These are phyloP conservation scores for Eciton burchellii DNA, from an alignment of 1,140 invertebrate species.

Conservation along the genomic window DNA sequence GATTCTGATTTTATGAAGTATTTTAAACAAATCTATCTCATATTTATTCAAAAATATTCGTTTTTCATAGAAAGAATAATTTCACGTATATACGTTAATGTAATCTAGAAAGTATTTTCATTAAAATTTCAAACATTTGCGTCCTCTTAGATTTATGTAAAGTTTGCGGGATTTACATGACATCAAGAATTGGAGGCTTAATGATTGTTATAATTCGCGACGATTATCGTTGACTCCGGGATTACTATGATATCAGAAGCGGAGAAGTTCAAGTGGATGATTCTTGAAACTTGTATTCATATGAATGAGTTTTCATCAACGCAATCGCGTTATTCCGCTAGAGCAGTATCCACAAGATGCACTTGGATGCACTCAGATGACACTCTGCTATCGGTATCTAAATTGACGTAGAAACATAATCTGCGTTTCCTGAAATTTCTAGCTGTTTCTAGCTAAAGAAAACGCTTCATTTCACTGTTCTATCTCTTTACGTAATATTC, in stretches of 20 bases:
- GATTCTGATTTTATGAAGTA: slow-evolving; percentile 12
- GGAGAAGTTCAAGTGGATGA: slow-evolving; percentile 2
- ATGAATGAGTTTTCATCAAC: slow-evolving; percentile 47
- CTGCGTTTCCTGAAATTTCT: not conserved
- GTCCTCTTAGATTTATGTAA: not conserved
- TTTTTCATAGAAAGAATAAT: not conserved
- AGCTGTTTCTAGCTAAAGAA: not conserved
- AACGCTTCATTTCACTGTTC: not conserved
- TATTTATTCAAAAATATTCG: slow-evolving; percentile 4
- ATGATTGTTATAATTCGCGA: not conserved
- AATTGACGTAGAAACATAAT: slow-evolving; percentile 20
- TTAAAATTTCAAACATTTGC: not conserved
- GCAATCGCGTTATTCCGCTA: slow-evolving; percentile 4
- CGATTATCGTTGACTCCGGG: not conserved
- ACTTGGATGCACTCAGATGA: too few species aligned
- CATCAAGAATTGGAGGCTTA: not conserved
- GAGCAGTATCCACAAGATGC: not conserved
- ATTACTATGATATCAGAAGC: not conserved
- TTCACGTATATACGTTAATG: not conserved
- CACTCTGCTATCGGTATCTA: not conserved
- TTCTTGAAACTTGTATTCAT: slow-evolving; percentile 14
- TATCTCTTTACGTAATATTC: not conserved
- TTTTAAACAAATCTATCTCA: slow-evolving; percentile 24
- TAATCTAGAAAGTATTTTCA: not conserved
- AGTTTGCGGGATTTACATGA: not conserved